Evolutionary conservation across 1,140 invertebrate genomes (phyloP).

Genomic region (roundworm (Caenorhabditis elegans)): WBcel235 BX284603.4:2614501-2615000

Average conservation of each 20-base stretch:
- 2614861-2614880: conserved; percentile 72
- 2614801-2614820: conserved; percentile 76
- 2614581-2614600: no score
- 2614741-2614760: not conserved
- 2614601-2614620: conserved; percentile 77
- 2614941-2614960: not conserved
- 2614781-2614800: conserved; percentile 53
- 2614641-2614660: conserved; percentile 78
- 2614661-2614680: conserved; percentile 79
- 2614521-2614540: no score
- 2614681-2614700: conserved; percentile 78
- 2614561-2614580: no score
- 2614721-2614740: not conserved
- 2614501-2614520: no score
- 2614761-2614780: not conserved
- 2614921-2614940: not conserved
- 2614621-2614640: conserved; percentile 83
- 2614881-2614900: not conserved
- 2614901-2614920: not conserved
- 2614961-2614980: not conserved
- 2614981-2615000: not conserved
- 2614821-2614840: conserved; percentile 74
- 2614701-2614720: not conserved
- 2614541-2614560: no score
- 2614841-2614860: conserved; percentile 80